Percentiles rank a stretch among this genome's conserved stretches.
Evolutionary conservation across 2,797 vertebrate genomes (phyloP).

Genomic region (Petrocephalus sullivani): DNA sequence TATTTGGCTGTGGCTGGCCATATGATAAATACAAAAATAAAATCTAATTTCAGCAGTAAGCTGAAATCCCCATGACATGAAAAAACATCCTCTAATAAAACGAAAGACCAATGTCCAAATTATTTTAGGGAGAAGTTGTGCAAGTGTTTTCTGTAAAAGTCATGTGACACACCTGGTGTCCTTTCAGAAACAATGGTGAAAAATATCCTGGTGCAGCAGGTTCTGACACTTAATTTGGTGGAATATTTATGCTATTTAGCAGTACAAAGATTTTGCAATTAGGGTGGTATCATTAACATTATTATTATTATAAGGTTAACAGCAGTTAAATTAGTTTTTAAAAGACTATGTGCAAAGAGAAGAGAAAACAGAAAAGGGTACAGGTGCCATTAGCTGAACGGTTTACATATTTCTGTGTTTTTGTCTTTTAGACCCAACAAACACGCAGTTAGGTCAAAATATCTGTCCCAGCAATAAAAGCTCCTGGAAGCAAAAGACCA

Average conservation of each 20-base stretch:
- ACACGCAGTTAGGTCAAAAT: conserved; percentile 10
- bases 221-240: neutral
- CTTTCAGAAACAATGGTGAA: neutral
- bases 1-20: neutral
- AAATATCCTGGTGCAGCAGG: neutral
- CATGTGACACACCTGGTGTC: neutral
- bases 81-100: neutral
- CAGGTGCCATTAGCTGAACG: neutral
- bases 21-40: neutral
- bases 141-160: neutral
- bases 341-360: neutral
- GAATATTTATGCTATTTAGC: neutral
- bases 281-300: neutral
- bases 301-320: conserved; percentile 4
- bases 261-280: neutral
- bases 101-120: neutral
- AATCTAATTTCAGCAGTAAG: neutral
- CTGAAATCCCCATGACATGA: neutral
- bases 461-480: neutral
- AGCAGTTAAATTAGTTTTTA: neutral
- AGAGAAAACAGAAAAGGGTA: neutral
- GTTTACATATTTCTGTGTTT: neutral
- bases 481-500: neutral
- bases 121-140: neutral
- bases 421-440: neutral